A percentile compares a stretch with the other conserved stretches of the same genome.
Evolutionary conservation across 2,888 invertebrate species (phyloP).

Genomic region (Megastigmus dorsalis): DNA sequence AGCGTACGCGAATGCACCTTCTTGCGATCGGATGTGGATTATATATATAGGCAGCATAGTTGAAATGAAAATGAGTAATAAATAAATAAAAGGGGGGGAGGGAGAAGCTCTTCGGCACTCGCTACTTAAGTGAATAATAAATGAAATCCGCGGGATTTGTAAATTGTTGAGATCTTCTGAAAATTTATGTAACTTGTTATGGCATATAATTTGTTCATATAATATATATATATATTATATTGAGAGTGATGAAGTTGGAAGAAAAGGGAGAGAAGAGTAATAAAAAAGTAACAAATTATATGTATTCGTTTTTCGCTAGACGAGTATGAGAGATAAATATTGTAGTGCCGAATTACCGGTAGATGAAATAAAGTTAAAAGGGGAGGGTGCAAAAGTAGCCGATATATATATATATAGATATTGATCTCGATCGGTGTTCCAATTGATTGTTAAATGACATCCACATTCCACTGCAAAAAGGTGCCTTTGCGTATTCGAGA

Average conservation of each 20-base stretch:
- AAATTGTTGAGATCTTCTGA: conserved; percentile 50
- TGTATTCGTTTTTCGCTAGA: conserved; percentile 23
- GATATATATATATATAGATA: conserved; percentile 12
- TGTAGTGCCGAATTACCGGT: conserved; percentile 13
- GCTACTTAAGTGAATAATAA: conserved; percentile 42
- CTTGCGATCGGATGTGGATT: not conserved
- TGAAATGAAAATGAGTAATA: not conserved
- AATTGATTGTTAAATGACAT: not conserved
- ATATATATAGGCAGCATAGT: not conserved
- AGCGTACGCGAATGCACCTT: conserved; percentile 7
- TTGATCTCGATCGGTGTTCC: conserved; percentile 29
- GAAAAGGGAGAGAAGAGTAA: not conserved
- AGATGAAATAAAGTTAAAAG: conserved; percentile 16
- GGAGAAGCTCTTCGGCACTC: conserved; percentile 33
- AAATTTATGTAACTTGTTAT: conserved; percentile 52
- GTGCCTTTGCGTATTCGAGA: not conserved
- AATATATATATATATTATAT: conserved; percentile 36
- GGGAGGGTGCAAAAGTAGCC: conserved; percentile 33
- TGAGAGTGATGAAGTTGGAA: not conserved
- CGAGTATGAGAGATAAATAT: not conserved
- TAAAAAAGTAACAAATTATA: not conserved
- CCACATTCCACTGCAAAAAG: conserved; percentile 4
- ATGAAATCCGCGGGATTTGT: conserved; percentile 20
- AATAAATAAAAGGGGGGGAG: not conserved
- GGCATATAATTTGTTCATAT: too few relatives aligned